These are phyloP conservation scores for Strix uralensis DNA, from an alignment of 2,113 vertebrate genomes.

Conservation along the genomic window DNA sequence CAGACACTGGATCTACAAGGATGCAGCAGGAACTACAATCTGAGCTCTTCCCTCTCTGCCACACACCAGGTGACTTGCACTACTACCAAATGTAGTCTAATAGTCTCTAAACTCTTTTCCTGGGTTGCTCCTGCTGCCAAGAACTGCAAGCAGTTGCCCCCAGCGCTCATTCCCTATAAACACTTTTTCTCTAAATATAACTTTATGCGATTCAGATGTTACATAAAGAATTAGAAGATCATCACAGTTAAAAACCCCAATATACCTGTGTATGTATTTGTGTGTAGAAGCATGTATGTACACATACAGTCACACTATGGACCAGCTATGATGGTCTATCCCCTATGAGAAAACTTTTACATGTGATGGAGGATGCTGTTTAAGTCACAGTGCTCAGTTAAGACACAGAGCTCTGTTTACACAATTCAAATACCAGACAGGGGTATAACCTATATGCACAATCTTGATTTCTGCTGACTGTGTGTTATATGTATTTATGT, in stretches of 20 bases:
- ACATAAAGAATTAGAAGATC: not conserved
- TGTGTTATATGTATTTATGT: not conserved
- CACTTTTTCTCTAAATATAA: accelerated
- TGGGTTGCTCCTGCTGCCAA: not conserved
- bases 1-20: not conserved
- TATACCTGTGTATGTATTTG: not conserved
- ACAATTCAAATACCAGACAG: not conserved
- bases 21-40: not conserved
- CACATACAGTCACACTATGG: not conserved
- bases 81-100: not conserved
- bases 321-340: not conserved
- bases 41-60: not conserved
- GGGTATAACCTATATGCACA: not conserved
- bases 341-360: accelerated
- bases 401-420: not conserved
- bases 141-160: not conserved
- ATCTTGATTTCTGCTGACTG: not conserved
- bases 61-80: not conserved
- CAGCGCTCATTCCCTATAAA: not conserved
- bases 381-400: not conserved
- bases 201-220: not conserved
- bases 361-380: not conserved
- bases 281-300: not conserved
- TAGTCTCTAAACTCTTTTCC: not conserved
- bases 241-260: not conserved